Evolutionary conservation across 2,888 invertebrate species (phyloP).

Genomic region (Sphinx pinastri): DNA sequence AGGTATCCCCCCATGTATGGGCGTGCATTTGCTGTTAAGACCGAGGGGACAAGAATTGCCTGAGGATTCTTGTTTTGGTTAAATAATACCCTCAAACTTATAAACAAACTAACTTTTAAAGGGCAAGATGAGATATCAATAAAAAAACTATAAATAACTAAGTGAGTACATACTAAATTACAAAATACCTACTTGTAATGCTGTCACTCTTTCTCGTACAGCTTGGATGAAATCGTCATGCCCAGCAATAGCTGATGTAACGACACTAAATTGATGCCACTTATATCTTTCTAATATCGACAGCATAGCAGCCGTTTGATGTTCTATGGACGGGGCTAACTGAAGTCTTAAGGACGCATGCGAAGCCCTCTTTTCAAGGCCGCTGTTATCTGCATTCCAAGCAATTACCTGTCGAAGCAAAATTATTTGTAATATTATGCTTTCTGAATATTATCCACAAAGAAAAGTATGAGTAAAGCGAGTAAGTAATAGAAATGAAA

Average conservation of each 20-base stretch:
- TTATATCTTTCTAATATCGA: slow-evolving; percentile 97
- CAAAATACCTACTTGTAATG: slow-evolving; percentile 87
- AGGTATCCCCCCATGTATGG: no score
- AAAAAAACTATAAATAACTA: no score
- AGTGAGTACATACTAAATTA: neutral
- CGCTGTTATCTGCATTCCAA: slow-evolving; percentile 99
- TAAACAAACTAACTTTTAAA: neutral
- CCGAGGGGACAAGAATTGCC: no score
- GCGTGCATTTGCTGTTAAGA: no score
- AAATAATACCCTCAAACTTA: no score
- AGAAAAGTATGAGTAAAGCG: slow-evolving; percentile 11
- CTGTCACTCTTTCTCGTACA: slow-evolving; percentile 93
- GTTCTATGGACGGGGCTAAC: slow-evolving; percentile 97
- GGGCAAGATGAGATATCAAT: no score
- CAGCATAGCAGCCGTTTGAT: slow-evolving; percentile 98
- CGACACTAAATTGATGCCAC: slow-evolving; percentile 98
- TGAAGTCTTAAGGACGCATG: slow-evolving; percentile 96
- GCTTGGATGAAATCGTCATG: slow-evolving; percentile 98
- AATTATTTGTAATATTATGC: slow-evolving; percentile 21
- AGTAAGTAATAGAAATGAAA: slow-evolving; percentile 36
- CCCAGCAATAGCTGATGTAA: slow-evolving; percentile 96
- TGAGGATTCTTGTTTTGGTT: no score
- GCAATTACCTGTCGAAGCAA: slow-evolving; percentile 87
- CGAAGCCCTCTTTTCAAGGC: slow-evolving; percentile 90
- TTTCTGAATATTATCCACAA: neutral